Evolutionary conservation across 2,797 vertebrate genomes (phyloP).

Genomic region (Pseudocheirus occidentalis): DNA sequence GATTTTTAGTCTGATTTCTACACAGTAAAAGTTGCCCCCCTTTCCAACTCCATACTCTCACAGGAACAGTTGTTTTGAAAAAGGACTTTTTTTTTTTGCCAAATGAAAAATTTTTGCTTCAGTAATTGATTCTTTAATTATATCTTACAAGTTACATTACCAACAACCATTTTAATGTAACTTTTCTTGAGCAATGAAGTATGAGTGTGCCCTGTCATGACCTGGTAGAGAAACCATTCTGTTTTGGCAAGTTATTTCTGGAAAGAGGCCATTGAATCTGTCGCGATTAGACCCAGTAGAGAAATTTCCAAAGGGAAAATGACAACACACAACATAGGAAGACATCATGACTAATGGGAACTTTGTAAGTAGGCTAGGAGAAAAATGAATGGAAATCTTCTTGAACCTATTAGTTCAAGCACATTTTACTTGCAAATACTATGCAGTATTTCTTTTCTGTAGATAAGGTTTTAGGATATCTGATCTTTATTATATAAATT

Average conservation of each 20-base stretch:
- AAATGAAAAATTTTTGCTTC: background rate
- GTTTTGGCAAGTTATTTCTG: conserved; percentile 53
- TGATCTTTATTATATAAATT: background rate
- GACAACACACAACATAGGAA: conserved; percentile 14
- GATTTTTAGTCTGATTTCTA: background rate
- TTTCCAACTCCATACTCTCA: accelerated
- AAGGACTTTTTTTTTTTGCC: no score
- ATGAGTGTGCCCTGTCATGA: conserved; percentile 23
- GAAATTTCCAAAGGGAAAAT: background rate
- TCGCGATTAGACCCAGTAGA: conserved; percentile 3
- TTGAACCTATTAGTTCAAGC: background rate
- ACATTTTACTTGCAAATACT: background rate
- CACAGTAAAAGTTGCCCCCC: background rate
- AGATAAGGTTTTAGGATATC: background rate
- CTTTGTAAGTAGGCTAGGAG: conserved; percentile 30
- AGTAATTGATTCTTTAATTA: background rate
- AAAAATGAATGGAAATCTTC: background rate
- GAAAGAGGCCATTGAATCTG: conserved; percentile 56
- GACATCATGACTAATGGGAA: conserved; percentile 32
- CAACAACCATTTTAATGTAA: background rate
- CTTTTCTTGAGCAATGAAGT: background rate
- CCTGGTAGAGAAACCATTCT: background rate
- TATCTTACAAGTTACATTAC: background rate
- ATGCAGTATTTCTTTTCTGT: background rate
- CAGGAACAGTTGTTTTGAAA: background rate